Base-by-base conservation (phyloP, 1,140 invertebrate species). In the Drosophila punjabiensis region DNA sequence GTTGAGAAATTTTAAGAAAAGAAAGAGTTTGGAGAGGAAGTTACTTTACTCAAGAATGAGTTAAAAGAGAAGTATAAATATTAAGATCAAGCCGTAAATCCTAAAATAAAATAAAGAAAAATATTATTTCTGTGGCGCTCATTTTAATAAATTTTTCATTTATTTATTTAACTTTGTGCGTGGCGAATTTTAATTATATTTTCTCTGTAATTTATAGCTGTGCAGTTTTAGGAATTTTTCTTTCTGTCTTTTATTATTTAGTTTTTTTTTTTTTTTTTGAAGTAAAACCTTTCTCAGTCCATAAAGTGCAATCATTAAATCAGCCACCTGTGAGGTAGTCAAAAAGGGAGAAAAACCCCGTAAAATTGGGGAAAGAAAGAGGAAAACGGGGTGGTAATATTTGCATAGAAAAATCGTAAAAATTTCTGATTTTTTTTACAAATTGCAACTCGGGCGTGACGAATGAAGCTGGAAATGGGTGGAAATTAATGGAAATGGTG, bases 341-440 rank as follows among this genome's bases (percentile, higher is more conserved):
- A 7, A 55, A 37, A 73, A 73, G 45, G 9, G 7, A 45, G 16
- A 33, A 53, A 75, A 77, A 28, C 20, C 11, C 37, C 3, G 30
- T n/a, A 28, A 41, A 41, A 43, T 28, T 28, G 6, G 67, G 67
- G 11, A 60, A 70, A 45, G 35, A 65, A 52, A 52, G 28, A 37
- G 16, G 20, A 41, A 45, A 39, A 33, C 14, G 35, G 48, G 35
- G 5, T 37, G 56, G 45, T 48, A 9, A 58, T 79, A 88, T 87
- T 88, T 87, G 85, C 84, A 87, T 87, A 88, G 73, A 43, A 87
- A 87, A 50, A 88, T 88, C 84, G 78, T 87, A 88, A 87, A 87
- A 88, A 77, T 83, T 60, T 88, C 5, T 30, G 67, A 28, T 48
- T 52, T 39, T 53, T 18, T 61, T 71, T 77, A 50, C 62, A 55